phyloP scores from a whole-genome alignment of 2,113 vertebrate species.

The Labrus mixtus region DNA sequence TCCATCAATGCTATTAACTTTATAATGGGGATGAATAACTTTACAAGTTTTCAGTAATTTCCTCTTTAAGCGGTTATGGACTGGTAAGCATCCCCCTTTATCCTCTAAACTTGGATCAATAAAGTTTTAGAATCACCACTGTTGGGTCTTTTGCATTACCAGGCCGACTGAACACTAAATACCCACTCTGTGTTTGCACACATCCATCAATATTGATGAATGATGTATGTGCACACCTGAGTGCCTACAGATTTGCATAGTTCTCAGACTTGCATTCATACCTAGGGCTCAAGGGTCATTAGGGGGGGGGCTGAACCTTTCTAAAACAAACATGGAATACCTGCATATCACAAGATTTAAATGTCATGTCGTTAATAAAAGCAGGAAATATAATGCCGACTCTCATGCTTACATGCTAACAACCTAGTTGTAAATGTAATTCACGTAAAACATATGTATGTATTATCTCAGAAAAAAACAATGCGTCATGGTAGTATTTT shows the following conservation, averaged over 20 bases:
- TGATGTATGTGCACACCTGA: conserved; percentile 44
- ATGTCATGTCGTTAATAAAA: not conserved
- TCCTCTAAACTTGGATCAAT: conserved; percentile 37
- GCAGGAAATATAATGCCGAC: not conserved
- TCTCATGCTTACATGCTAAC: not conserved
- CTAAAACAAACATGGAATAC: not conserved
- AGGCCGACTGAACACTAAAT: not conserved
- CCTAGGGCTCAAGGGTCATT: conserved; percentile 14
- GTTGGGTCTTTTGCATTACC: conserved; percentile 7
- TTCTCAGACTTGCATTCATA: conserved; percentile 20
- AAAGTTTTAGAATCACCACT: conserved; percentile 25
- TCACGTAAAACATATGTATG: not conserved
- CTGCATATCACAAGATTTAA: not conserved
- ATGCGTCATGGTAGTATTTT: not conserved
- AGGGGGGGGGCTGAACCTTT: not conserved
- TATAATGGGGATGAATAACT: conserved; percentile 4
- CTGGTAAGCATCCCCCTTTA: conserved; percentile 4
- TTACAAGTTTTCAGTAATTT: conserved; percentile 27
- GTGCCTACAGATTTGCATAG: conserved; percentile 37
- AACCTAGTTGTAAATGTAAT: not conserved
- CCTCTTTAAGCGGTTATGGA: conserved; percentile 6
- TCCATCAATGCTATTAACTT: no score
- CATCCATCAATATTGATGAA: conserved; percentile 48
- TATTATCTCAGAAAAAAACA: not conserved
- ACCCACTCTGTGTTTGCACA: conserved; percentile 22